Conservation (phyloP, 1,140 invertebrate genomes). For the Apis florea region DNA sequence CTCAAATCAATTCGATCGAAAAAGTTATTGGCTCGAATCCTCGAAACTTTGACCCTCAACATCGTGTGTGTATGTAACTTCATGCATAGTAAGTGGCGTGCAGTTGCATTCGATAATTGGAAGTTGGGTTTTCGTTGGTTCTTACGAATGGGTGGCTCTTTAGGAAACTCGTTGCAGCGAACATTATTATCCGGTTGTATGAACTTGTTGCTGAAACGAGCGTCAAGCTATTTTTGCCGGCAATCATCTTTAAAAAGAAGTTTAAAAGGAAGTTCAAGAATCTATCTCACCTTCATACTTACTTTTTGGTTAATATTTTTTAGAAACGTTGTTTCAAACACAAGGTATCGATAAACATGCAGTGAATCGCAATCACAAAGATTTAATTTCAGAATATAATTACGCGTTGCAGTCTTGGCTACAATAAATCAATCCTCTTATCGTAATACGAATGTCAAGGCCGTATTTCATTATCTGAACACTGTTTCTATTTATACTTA, state of each 20-base stretch:
- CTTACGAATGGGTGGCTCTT: constrained; percentile 24
- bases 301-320: not conserved
- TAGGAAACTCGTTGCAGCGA: constrained; percentile 31
- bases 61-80: not conserved
- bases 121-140: constrained; percentile 19
- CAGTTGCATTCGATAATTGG: constrained; percentile 49
- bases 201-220: constrained; percentile 39
- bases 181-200: constrained; percentile 29
- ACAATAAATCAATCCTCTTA: constrained; percentile 48
- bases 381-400: not conserved
- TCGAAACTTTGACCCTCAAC: constrained; percentile 18
- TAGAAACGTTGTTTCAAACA: too few relatives aligned
- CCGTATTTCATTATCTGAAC: constrained; percentile 37
- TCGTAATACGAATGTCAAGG: constrained; percentile 63
- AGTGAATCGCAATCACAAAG: not conserved
- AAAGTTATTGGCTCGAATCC: not conserved
- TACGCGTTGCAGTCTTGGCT: not conserved
- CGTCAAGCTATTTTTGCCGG: constrained; percentile 6
- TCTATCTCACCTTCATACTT: not conserved
- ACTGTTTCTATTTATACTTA: not conserved
- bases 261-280: constrained; percentile 4
- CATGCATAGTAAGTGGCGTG: constrained; percentile 39
- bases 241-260: constrained; percentile 39
- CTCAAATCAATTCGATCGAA: not conserved
- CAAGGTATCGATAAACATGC: not conserved